These are phyloP conservation scores for Styela plicata DNA, from an alignment of 23 tunicate species.

Conservation along the genomic window DNA sequence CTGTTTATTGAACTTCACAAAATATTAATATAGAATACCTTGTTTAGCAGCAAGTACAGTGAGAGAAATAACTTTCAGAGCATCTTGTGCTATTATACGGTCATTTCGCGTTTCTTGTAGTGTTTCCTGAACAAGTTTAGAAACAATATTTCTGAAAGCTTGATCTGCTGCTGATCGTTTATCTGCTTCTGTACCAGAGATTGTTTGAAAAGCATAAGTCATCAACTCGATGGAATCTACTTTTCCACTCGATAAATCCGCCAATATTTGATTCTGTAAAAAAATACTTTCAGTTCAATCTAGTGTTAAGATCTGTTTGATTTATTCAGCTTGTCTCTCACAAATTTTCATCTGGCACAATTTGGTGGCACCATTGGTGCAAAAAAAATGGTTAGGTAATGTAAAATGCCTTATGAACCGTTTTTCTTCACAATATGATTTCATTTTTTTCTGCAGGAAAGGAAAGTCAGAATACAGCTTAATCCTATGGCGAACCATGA, in stretches of 20 bases:
- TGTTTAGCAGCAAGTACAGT: conserved; percentile 75
- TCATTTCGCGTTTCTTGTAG: conserved; percentile 3
- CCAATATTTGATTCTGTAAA: not conserved
- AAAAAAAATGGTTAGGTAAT: too few relatives aligned
- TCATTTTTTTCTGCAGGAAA: too few relatives aligned
- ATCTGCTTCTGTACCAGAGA: conserved; percentile 77
- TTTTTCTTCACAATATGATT: too few relatives aligned
- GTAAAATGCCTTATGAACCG: too few relatives aligned
- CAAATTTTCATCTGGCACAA: too few relatives aligned
- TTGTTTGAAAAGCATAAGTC: not conserved
- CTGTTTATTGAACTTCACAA: too few relatives aligned
- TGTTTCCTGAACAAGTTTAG: conserved; percentile 42
- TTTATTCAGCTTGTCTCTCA: too few relatives aligned
- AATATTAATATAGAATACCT: conserved; percentile 49
- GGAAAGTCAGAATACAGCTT: too few relatives aligned
- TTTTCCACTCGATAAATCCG: not conserved
- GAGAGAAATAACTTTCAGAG: conserved; percentile 44
- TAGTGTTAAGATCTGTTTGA: too few relatives aligned
- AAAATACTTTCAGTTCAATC: too few relatives aligned
- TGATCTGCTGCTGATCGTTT: conserved; percentile 85
- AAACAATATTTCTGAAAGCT: conserved; percentile 47
- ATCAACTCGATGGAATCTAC: not conserved
- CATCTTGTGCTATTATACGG: not conserved
- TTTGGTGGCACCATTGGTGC: too few relatives aligned
- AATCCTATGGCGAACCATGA: too few relatives aligned